Evolutionary conservation across 2,888 invertebrate species (phyloP).

Genomic region (Craniophora ligustri): DNA sequence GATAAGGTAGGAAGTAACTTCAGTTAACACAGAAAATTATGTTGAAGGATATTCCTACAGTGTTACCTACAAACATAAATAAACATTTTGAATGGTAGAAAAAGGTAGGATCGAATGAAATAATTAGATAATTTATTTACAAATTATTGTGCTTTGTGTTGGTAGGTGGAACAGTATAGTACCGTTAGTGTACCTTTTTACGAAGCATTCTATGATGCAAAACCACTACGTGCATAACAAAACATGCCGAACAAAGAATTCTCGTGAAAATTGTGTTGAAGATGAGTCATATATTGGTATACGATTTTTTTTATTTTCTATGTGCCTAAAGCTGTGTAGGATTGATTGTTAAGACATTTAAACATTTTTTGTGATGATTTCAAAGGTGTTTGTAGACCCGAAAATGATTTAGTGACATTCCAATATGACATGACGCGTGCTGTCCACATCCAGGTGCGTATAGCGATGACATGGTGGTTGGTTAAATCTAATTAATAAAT

Average conservation of each 20-base stretch:
- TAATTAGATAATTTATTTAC: conserved; percentile 31
- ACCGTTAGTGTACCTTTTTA: conserved; percentile 17
- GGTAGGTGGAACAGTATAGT: conserved; percentile 12
- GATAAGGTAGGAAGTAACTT: no score
- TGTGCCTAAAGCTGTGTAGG: conserved; percentile 38
- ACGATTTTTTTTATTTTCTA: neutral
- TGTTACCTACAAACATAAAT: neutral
- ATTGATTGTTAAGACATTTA: conserved; percentile 6
- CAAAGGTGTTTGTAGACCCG: neutral
- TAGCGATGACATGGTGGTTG: conserved; percentile 74
- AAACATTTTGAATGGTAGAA: neutral
- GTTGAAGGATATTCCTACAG: neutral
- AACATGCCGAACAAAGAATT: neutral
- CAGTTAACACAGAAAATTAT: neutral
- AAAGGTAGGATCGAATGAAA: neutral
- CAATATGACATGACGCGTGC: conserved; percentile 55
- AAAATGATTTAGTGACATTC: conserved; percentile 12
- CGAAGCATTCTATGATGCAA: conserved; percentile 12
- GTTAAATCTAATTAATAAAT: conserved; percentile 28
- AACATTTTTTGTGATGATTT: conserved; percentile 3
- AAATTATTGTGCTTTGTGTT: conserved; percentile 42
- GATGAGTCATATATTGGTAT: neutral
- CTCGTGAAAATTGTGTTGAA: conserved; percentile 6
- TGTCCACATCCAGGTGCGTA: conserved; percentile 56
- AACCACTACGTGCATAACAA: neutral